A percentile compares a stretch with the other conserved stretches of the same genome.
phyloP scores from a whole-genome alignment of 2,113 vertebrate species.

The Neoarius graeffei region DNA sequence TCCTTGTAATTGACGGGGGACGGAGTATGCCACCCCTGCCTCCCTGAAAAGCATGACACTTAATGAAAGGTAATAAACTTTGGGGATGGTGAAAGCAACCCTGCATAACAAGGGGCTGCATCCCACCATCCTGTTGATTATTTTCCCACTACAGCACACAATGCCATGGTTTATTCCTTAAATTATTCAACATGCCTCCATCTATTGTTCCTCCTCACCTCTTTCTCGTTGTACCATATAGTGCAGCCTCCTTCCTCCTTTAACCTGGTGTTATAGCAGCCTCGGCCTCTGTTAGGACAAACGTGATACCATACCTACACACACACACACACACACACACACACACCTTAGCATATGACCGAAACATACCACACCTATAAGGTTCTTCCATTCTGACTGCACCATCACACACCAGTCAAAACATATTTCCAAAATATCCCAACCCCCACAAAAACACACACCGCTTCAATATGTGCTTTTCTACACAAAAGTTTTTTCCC shows the following conservation, averaged over 20 bases:
- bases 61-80: not conserved
- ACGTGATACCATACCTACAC: constrained; percentile 96
- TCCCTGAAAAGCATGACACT: not conserved
- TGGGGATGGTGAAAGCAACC: not conserved
- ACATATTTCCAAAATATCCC: not conserved
- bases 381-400: too few relatives aligned
- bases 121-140: not conserved
- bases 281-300: constrained; percentile 87
- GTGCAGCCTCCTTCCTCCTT: constrained; percentile 97
- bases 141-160: not conserved
- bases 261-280: constrained; percentile 91
- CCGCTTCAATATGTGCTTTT: too few relatives aligned
- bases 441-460: not conserved
- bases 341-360: not conserved
- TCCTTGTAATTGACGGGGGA: too few relatives aligned
- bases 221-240: constrained; percentile 98
- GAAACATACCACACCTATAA: not conserved
- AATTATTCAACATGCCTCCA: not conserved
- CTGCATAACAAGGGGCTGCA: not conserved
- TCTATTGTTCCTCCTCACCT: constrained; percentile 65
- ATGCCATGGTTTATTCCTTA: not conserved
- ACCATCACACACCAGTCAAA: not conserved
- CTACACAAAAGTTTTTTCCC: not conserved
- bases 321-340: constrained; percentile 19
- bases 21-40: too few relatives aligned